These are phyloP conservation scores for Motacilla alba DNA, from an alignment of 2,113 vertebrate species.

Conservation along the genomic window DNA sequence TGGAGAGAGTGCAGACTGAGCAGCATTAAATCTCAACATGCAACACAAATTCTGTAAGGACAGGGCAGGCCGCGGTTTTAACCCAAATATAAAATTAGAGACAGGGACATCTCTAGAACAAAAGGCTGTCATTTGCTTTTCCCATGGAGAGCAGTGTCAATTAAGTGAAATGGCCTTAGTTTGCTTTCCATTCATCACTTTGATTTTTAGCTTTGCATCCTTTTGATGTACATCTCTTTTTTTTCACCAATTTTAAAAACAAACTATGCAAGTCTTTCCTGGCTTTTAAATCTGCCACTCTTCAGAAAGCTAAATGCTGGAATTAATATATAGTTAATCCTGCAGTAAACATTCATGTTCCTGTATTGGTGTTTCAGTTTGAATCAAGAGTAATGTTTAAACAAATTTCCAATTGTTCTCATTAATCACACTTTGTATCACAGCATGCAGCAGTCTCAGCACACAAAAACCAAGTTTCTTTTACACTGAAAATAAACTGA, in stretches of 20 bases:
- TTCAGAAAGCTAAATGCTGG: background rate
- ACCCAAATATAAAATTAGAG: background rate
- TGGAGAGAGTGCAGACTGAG: background rate
- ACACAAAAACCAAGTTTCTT: background rate
- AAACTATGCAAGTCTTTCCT: background rate
- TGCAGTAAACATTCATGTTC: background rate
- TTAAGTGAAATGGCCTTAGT: background rate
- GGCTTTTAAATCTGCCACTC: background rate
- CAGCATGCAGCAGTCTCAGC: background rate
- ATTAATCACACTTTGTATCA: background rate
- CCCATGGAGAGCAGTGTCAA: accelerated
- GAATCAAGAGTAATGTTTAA: background rate
- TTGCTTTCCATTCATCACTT: background rate
- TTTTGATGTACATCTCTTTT: background rate
- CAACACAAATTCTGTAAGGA: background rate
- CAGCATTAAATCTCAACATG: background rate
- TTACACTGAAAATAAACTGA: background rate
- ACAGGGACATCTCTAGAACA: background rate
- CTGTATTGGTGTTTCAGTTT: background rate
- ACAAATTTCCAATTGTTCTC: background rate
- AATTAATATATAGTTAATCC: background rate
- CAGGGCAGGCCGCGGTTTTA: background rate
- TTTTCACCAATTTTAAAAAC: background rate
- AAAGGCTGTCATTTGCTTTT: background rate
- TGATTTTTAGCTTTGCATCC: background rate